Base-by-base conservation (phyloP, 2,888 invertebrate genomes). In the Meandrusa payeni region DNA sequence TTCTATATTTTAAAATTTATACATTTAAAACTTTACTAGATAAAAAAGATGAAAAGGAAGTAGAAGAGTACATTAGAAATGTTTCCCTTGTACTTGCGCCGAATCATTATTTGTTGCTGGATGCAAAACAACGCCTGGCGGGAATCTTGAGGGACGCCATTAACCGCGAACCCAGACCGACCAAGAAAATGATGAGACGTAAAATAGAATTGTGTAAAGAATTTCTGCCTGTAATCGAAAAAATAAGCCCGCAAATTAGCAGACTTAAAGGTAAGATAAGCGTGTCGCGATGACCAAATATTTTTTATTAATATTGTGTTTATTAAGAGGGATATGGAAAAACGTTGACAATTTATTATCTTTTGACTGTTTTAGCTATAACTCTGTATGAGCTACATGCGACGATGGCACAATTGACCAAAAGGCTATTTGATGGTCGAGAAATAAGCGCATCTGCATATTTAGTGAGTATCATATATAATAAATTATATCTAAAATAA, bases 371-470 rank as follows among this genome's bases (percentile, higher is more conserved):
- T 89, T 44, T 69, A 90, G 94, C 93, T 0, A 91, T 95, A 37
- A 90, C 93, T 5, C 61, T 94, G 23, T 95, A 95, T 58, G 95
- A 95, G 68, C 76, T 94, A 53, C 93, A 94, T 61, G 89, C 90
- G 7, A 91, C 94, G 0, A 81, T 90, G 51, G 89, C 92, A 2
- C 89, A 92, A 54, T 64, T 94, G 19, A 89, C 92, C 0, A 91
- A 93, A 54, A 89, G 91, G 49, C 79, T 90, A 41, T 92, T 90
- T 58, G 89, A 89, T 10, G 80, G 87, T 0, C 88, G 89, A 2
- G 91, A 92, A 64, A 90, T 93, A 24, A 74, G 86, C 0, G 82
- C 83, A 10, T 67, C 83, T 2, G 80, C 80, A 19, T 89, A 93
- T 51, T 73, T 90, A 64, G 83, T 90, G 69, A 53, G 57, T 43